Conservation (phyloP, 1,140 invertebrate genomes). For the Choristoneura fumiferana region DNA sequence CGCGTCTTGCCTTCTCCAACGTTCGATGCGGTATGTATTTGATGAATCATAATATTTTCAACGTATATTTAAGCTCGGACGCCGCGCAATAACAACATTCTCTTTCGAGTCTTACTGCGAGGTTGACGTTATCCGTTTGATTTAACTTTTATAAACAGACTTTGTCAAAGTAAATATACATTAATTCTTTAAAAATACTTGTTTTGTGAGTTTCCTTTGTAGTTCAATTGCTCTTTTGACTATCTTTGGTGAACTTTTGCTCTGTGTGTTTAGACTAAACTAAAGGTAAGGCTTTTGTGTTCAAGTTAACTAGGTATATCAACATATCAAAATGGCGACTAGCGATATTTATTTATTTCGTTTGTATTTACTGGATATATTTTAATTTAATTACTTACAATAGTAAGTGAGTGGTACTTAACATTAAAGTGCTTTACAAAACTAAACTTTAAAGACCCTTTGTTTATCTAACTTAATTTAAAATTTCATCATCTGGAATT, state of each 20-base stretch:
- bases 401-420: no score
- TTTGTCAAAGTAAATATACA: not conserved
- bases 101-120: not conserved
- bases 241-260: not conserved
- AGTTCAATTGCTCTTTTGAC: not conserved
- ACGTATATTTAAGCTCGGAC: conserved; percentile 23
- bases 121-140: not conserved
- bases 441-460: no score
- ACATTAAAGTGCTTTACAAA: no score
- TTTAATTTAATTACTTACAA: no score
- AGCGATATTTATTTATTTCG: no score
- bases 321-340: conserved; percentile 2
- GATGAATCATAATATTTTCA: conserved; percentile 37
- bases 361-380: no score
- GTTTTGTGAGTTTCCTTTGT: not conserved
- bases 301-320: not conserved
- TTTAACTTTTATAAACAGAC: not conserved
- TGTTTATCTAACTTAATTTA: no score
- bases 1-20: conserved; percentile 44
- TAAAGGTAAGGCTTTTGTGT: not conserved
- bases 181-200: not conserved
- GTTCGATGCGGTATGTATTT: conserved; percentile 39
- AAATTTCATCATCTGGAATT: no score
- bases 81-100: conserved; percentile 21
- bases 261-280: not conserved